Base-by-base conservation (phyloP, 53 echinoderm and acorn worm genomes). In the Patiria pectinifera region DNA sequence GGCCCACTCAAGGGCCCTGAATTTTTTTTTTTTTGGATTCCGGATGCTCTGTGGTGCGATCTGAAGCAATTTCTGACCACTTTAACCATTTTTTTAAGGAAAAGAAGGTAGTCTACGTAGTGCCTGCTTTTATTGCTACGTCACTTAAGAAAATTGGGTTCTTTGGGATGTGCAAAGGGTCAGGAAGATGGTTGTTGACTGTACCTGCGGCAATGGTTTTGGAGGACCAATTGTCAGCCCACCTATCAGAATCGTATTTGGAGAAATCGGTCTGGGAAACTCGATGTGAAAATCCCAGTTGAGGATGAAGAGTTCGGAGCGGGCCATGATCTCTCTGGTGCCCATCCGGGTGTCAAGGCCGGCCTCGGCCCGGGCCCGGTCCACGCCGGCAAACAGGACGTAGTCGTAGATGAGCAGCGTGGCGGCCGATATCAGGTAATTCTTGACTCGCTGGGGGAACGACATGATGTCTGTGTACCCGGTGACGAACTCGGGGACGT, bases 401-500 rank as follows among this genome's bases (percentile, higher is more conserved):
- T 91, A 72, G 71, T 91, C 84, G 76, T 91, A 91, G 59, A 83
- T 53, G 91, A 91, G 49, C 59, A 91, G 23, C 25, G 91, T 74
- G 25, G 59, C 15, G 2, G 26, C 71, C 24, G 71, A 82, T 12
- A 16, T 45, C 13, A 91, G 21, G n/a, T 87, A 78, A 25, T 96
- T 96, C 46, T 58, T 82, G 21, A 93, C 60, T 47, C 96, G 59
- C 63, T 93, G 88, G 16, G 82, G 53, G 81, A 96, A 96, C 13
- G 70, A 83, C 96, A 96, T 96, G 21, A 82, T 69, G 76, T 96
- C 94, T 4, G 96, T 93, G 53, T 82, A 91, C 0, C 86, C 74
- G 9, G 94, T 93, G 53, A 94, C 22, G 59, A 91, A 91, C 63
- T 89, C 93, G 4, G 96, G 94, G 23, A 96, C 96, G 85, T 96